Base-by-base conservation (phyloP, 1,140 invertebrate genomes). In the Marisa cornuarietis region DNA sequence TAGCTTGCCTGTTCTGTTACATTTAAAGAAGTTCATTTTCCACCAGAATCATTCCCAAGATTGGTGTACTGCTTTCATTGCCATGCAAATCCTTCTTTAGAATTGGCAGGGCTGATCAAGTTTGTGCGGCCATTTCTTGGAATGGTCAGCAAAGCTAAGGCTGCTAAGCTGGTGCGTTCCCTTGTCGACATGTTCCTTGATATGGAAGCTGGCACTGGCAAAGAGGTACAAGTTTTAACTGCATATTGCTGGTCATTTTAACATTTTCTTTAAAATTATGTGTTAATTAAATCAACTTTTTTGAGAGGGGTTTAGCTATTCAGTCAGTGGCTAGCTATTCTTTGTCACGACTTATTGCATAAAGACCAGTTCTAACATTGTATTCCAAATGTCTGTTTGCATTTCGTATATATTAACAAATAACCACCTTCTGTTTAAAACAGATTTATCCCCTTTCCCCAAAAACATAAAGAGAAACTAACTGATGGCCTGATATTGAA, bases 151-250 rank as follows among this genome's bases (percentile, higher is more conserved):
- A 99, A 99, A 92, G 98, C 98, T 42, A 99, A 99, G 92, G 98
- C 99, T 79, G 98, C 98, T 0, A 99, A 99, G 92, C 92, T 99
- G 79, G 98, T 99, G 0, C 94, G 98, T 81, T 96, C 96, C 18
- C 92, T 99, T 72, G 98, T 99, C 13, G 98, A 99, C 91, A 95
- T 98, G 92, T 99, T 99, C 91, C 92, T 99, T 71, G 98, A 99
- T 91, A 94, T 99, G 90, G 97, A 99, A 91, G 96, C 96, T 82
- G 95, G 94, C 61, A 98, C 96, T 84, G 97, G 97, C 58, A 95
- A 96, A 79, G 97, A 93, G 88, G 91, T 92, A 87, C 68, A 78
- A 49, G 13, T 74, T 8, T 54, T 18, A 68, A 31, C n/a, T 71
- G 51, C 66, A 26, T 52, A 49, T 58, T 65, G 22, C 58, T 31